Evolutionary conservation across 2,113 vertebrate species (phyloP), one percentile per base, ranked within the genome.

Genomic region (Chlamydotis undulata): DNA sequence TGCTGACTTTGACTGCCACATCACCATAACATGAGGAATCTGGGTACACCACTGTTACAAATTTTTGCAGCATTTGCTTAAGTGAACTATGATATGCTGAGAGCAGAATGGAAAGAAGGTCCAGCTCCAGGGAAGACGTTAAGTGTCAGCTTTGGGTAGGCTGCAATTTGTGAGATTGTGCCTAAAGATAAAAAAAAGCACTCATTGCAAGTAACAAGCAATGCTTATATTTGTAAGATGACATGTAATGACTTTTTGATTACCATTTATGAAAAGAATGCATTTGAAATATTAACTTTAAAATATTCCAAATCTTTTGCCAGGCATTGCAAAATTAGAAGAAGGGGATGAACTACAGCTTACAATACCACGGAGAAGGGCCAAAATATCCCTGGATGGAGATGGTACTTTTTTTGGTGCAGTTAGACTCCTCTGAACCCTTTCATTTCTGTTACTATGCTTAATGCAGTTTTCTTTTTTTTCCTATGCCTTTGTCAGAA

Each of bases 381-480:
- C 99, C 35, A 98, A 98, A 59, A 98, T 99, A 89, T 99, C 98
- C 29, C 96, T 98, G 93, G 98, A 98, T n/a, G 99, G 99, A 85
- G 99, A 99, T 15, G 97, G 97, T 88, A 99, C 99, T 47, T 99
- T 99, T 96, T 98, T 99, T 70, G 99, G 99, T 45, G 99, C 98
- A 33, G 89, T 99, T 88, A 99, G 98, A 90, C 98, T 99, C 91
- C 95, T 98, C 95, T 99, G 98, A 99, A 89, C 71, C n/a, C 39
- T 53, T 80, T 83, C 0, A 47, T 41, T 90, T 71, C 11, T 93
- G 8, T 60, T 16, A 6, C 47, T 31, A 65, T 29, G 37, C 31
- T 43, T 71, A 73, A 49, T 56, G 35, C 53, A 28, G 6, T 70
- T 92, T 57, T 67, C 25, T 75, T 91, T 69, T 88, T 88, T 56